Evolutionary conservation across 2,888 invertebrate species (phyloP), one percentile per base, ranked within the genome.

Genomic region (Dione juno): DNA sequence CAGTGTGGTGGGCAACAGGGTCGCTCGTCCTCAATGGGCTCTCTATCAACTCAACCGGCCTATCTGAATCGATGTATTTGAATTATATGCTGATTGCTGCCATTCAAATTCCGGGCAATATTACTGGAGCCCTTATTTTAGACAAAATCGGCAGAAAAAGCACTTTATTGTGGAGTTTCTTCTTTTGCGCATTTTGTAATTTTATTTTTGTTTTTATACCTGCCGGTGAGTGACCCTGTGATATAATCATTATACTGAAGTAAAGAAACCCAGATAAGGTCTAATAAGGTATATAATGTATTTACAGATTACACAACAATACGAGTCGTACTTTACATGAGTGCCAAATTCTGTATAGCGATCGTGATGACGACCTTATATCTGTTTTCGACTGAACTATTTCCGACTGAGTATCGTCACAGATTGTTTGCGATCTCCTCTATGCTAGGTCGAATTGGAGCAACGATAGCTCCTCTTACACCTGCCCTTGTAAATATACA

Each of bases 11-110:
- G 96, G 93, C 96, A 35, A 94, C 96, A 0, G 95, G 95, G 75
- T 94, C 95, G 0, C 94, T 96, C 73, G 94, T 96, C 13, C 96
- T 95, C 83, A 96, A 96, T 78, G 96, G 96, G 0, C 84, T 96
- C 16, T 95, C 95, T 3, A 86, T 96, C 64, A 96, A 95, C 83
- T 94, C 96, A 0, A 95, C 95, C 0, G 89, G 94, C 0, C 86
- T 96, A 43, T 93, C 94, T 28, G 96, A 95, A 10, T 94, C 96
- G 80, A 95, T 95, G 79, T 96, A 96, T 0, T 86, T 95, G 3
- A 96, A 96, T 82, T 96, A 73, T 80, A 95, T 96, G 11, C 79
- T 94, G 63, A 94, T 94, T 0, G 86, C 92, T 5, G 80, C 94
- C 19, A 91, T 95, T 11, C 96, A 96, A 82, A 94, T 96, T 67